A percentile compares a stretch with the other conserved stretches of the same genome.
Evolutionary conservation across 1,140 invertebrate genomes (phyloP).

Genomic region (Xylocopa sonorina): DNA sequence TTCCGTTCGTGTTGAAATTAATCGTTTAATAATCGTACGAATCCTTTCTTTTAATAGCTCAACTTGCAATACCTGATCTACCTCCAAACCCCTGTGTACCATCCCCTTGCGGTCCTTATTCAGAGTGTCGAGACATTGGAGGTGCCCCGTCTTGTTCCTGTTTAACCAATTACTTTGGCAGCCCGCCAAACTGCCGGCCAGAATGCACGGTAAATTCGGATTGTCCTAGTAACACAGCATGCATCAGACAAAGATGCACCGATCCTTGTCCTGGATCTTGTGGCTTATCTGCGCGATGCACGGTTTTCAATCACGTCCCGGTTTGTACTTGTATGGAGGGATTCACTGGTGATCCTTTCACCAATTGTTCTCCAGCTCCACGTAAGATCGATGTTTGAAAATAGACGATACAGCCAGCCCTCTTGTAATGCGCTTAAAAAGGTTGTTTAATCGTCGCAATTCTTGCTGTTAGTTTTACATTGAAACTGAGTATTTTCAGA

Average conservation of each 20-base stretch:
- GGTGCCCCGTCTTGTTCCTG: constrained; percentile 84
- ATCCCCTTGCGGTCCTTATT: constrained; percentile 82
- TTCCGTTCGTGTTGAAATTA: no score
- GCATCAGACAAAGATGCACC: constrained; percentile 85
- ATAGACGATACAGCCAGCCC: no score
- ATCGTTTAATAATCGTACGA: not conserved
- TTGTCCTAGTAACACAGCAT: constrained; percentile 85
- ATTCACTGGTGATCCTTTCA: constrained; percentile 91
- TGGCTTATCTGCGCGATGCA: constrained; percentile 85
- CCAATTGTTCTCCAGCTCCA: constrained; percentile 78
- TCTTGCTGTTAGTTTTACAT: no score
- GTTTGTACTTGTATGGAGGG: constrained; percentile 92
- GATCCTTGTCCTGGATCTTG: constrained; percentile 87
- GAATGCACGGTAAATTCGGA: constrained; percentile 87
- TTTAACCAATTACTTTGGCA: constrained; percentile 83
- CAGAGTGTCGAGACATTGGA: constrained; percentile 77
- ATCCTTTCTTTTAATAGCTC: not conserved
- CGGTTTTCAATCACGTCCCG: constrained; percentile 87
- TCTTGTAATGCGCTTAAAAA: no score
- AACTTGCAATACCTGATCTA: constrained; percentile 19
- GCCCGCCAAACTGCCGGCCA: constrained; percentile 86
- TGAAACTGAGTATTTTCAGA: no score
- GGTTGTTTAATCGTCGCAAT: no score
- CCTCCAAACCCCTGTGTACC: constrained; percentile 80
- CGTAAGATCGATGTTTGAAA: constrained; percentile 10